Evolutionary conservation across 2,888 invertebrate genomes (phyloP).

Genomic region (Gnatocerus cornutus): DNA sequence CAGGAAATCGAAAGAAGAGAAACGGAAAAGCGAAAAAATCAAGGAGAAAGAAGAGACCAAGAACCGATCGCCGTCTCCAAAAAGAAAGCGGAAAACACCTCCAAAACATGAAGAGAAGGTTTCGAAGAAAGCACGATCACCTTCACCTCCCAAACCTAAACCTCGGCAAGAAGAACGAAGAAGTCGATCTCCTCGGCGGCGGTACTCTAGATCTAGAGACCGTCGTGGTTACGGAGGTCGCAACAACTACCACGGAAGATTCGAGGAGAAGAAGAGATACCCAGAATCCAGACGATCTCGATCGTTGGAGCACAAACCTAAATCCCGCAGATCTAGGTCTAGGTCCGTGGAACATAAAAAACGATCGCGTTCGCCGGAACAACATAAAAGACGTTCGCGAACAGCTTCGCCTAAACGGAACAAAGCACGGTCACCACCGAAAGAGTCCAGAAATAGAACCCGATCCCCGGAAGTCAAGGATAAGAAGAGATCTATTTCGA

Average conservation of each 20-base stretch:
- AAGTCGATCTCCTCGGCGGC: conserved; percentile 48
- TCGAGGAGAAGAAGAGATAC: conserved; percentile 41
- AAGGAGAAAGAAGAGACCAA: conserved; percentile 61
- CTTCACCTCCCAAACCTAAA: conserved; percentile 38
- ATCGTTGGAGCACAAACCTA: conserved; percentile 56
- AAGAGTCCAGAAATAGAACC: neutral
- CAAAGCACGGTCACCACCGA: neutral
- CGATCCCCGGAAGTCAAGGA: conserved; percentile 20
- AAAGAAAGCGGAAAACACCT: conserved; percentile 44
- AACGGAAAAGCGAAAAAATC: conserved; percentile 57
- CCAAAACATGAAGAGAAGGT: conserved; percentile 45
- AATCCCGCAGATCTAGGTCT: conserved; percentile 44
- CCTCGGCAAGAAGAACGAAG: conserved; percentile 41
- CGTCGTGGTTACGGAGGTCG: conserved; percentile 38
- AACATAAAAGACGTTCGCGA: conserved; percentile 21
- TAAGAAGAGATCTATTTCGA: conserved; percentile 35
- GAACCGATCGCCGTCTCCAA: conserved; percentile 46
- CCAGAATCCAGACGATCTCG: conserved; percentile 45
- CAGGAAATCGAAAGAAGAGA: conserved; percentile 54
- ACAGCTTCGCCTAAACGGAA: conserved; percentile 7
- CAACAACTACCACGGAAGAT: conserved; percentile 41
- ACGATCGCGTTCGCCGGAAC: conserved; percentile 30
- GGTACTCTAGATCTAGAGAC: conserved; percentile 48
- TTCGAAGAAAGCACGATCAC: conserved; percentile 54
- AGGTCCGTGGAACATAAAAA: conserved; percentile 31